Evolutionary conservation across 2,797 vertebrate species (phyloP), one percentile per base, ranked within the genome.

Genomic region (Gymnodraco acuticeps): DNA sequence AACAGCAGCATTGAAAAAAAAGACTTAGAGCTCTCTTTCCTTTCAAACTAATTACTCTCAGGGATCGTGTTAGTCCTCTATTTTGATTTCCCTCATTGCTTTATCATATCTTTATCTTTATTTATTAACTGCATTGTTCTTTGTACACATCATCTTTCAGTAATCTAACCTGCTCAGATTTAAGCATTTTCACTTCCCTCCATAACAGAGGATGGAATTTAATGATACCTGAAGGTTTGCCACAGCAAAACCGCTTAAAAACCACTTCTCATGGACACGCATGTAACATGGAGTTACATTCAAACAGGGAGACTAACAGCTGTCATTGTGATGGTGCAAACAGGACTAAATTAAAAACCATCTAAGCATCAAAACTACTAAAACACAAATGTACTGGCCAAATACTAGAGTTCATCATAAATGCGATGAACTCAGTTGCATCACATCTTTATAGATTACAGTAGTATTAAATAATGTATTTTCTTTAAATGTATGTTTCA

Each of bases 1-100:
- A 86, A 91, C 90, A 95, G 94, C 95, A 96, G 95, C 95, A 94
- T 92, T 87, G 87, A 82, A 93, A 88, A 86, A 82, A 85, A 85
- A 91, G 76, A 91, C 84, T 73, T 68, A 80, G 85, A 86, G 81
- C 81, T 89, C 91, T 82, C 83, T 80, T 88, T 84, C 75, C 74
- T 82, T 64, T 86, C 73, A 78, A 52, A 84, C 67, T 16, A 77
- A 80, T 78, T 73, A 75, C 65, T 85, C 81, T 85, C 77, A 79
- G 86, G 83, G 83, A 90, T 82, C 43, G 42, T 80, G 66, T 82
- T 70, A 78, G 72, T 84, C 88, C 75, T 85, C 68, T 15, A 33
- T 83, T 81, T 81, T 59, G 58, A 88, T 77, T 90, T 86, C 81
- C 89, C 86, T 84, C 77, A 69, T 85, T 74, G 66, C 77, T 84